A percentile compares a stretch with the other conserved stretches of the same genome.
phyloP scores from a whole-genome alignment of 2,888 invertebrate species.

The Cyclophora albipunctata region DNA sequence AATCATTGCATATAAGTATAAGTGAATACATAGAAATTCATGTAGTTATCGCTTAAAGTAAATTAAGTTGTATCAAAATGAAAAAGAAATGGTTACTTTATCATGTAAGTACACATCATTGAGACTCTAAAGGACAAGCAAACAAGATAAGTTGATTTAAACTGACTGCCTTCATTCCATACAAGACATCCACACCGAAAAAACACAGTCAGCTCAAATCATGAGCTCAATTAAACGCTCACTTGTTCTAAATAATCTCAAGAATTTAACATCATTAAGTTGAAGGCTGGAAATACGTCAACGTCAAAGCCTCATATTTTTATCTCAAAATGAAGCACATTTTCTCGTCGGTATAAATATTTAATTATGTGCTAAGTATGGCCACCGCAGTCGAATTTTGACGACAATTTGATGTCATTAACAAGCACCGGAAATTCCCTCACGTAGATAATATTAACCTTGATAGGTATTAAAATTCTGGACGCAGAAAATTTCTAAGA shows the following conservation, averaged over 20 bases:
- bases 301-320: slow-evolving; percentile 20
- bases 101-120: too few relatives aligned
- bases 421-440: slow-evolving; percentile 49
- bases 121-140: too few relatives aligned
- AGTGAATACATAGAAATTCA: too few relatives aligned
- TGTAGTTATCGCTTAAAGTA: too few relatives aligned
- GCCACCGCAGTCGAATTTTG: slow-evolving; percentile 39
- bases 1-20: too few relatives aligned
- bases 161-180: too few relatives aligned
- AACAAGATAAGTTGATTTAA: too few relatives aligned
- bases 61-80: too few relatives aligned
- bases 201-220: too few relatives aligned
- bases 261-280: slow-evolving; percentile 15
- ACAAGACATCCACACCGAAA: too few relatives aligned
- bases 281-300: slow-evolving; percentile 15
- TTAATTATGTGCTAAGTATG: slow-evolving; percentile 39
- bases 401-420: slow-evolving; percentile 55
- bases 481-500: not conserved
- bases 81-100: too few relatives aligned
- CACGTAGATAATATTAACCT: slow-evolving; percentile 20
- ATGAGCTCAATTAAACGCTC: slow-evolving; percentile 1
- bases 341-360: slow-evolving; percentile 41
- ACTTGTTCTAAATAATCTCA: slow-evolving; percentile 2
- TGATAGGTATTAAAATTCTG: slow-evolving; percentile 40
- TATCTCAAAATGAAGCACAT: slow-evolving; percentile 25